Conservation (phyloP, 30 jellyfish, hydroid and myxozoan species). For the Nemopilema nomurai region DNA sequence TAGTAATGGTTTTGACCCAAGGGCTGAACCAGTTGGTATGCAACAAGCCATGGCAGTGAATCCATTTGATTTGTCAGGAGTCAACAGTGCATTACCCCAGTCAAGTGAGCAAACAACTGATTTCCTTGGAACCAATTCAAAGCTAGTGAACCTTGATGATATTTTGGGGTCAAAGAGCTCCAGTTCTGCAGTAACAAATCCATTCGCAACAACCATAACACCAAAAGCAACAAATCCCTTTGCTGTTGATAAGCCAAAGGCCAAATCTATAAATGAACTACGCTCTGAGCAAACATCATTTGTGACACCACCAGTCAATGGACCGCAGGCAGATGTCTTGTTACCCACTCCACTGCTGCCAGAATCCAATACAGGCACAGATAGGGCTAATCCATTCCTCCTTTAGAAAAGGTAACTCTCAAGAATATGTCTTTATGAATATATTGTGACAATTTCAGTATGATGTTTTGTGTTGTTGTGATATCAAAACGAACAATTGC, state of each 20-base stretch:
- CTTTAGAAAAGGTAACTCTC: too few species aligned
- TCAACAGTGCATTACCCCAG: slow-evolving; percentile 30
- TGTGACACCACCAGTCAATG: slow-evolving; percentile 52
- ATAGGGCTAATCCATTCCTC: slow-evolving; percentile 81
- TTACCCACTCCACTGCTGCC: slow-evolving; percentile 89
- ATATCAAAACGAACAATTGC: too few species aligned
- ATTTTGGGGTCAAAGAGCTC: slow-evolving; percentile 60
- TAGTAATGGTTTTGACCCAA: slow-evolving; percentile 84
- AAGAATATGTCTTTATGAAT: too few species aligned
- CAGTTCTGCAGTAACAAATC: slow-evolving; percentile 58
- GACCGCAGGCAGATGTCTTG: slow-evolving; percentile 59
- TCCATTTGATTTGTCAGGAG: slow-evolving; percentile 69
- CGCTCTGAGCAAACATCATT: slow-evolving; percentile 72
- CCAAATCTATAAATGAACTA: slow-evolving; percentile 94
- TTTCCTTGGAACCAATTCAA: slow-evolving; percentile 81
- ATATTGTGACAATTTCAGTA: too few species aligned
- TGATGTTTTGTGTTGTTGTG: too few species aligned
- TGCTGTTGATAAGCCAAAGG: slow-evolving; percentile 95
- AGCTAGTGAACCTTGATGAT: slow-evolving; percentile 89
- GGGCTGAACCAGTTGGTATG: slow-evolving; percentile 38
- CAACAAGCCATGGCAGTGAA: slow-evolving; percentile 34
- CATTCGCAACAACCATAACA: slow-evolving; percentile 71
- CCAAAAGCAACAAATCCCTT: slow-evolving; percentile 88
- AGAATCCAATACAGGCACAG: slow-evolving; percentile 28
- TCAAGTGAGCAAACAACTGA: slow-evolving; percentile 37